Base-by-base conservation (phyloP, 2,113 vertebrate species). In the Polypterus bichir region DNA sequence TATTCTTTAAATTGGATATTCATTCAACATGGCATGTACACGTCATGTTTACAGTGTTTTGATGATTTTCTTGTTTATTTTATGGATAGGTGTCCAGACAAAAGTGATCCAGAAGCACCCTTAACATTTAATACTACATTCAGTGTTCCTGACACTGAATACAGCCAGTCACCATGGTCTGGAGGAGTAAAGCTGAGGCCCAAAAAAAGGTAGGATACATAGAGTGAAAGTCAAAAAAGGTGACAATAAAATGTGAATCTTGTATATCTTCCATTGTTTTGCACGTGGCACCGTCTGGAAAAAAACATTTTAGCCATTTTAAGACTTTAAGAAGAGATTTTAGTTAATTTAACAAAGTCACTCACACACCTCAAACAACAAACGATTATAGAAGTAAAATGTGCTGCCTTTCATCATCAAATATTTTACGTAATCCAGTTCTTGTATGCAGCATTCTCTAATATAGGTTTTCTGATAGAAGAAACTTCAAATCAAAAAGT, bases 191-290 rank as follows among this genome's bases (percentile, higher is more conserved):
- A 76, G 60, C 63, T 78, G 46, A 66, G 68, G 47, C 71, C 74
- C 56, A 84, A 74, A 68, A 72, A 57, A 74, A 83, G 85, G 83
- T 87, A 70, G 77, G 83, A 64, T 11, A 27, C 27, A 27, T 27
- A 27, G 27, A 27, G 27, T 27, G 27, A 27, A 27, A 27, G 27
- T 27, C 27, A 27, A 27, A 27, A 27, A 27, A 27, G 27, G 27
- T 27, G 27, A 27, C 27, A 27, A 27, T 27, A 27, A 27, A 27
- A 27, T 27, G 27, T 27, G 27, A 27, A 27, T 27, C 27, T 27
- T 27, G 27, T 27, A 27, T 27, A 27, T 27, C 27, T 27, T 27
- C 27, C 27, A 27, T 27, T 27, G 27, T 27, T 27, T 27, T 27
- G 27, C 27, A 27, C 2, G 27, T 27, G 27, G 27, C 27, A 27